Evolutionary conservation across 2,797 vertebrate genomes (phyloP).

Genomic region (Labeo calbasu): DNA sequence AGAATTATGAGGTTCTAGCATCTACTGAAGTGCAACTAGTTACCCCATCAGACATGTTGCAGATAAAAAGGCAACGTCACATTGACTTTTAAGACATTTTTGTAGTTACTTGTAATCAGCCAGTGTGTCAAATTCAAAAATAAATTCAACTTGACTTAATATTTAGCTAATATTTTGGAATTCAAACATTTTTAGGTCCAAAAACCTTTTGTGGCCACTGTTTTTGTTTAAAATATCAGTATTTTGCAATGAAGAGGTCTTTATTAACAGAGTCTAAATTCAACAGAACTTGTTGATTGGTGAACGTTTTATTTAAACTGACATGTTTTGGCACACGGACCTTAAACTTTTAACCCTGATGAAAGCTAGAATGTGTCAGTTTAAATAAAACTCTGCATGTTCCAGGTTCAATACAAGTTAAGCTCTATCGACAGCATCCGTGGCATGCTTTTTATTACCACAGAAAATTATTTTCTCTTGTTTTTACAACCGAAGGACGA

Average conservation of each 20-base stretch:
- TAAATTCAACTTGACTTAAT: neutral
- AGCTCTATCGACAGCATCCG: neutral
- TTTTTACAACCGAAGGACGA: neutral
- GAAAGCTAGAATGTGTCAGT: constrained; percentile 12
- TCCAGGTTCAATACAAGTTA: constrained; percentile 10
- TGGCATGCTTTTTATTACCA: constrained; percentile 20
- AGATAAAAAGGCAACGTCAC: too few relatives aligned
- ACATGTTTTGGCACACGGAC: constrained; percentile 21
- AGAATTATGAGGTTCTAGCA: neutral
- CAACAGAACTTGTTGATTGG: neutral
- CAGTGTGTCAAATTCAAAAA: neutral
- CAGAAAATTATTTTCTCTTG: neutral
- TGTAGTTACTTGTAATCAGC: neutral
- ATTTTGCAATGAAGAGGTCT: neutral
- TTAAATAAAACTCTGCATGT: constrained; percentile 8
- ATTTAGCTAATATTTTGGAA: neutral
- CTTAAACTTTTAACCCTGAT: constrained; percentile 1
- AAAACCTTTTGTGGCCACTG: neutral
- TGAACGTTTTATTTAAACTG: constrained; percentile 11
- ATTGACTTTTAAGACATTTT: too few relatives aligned
- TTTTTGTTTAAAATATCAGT: neutral
- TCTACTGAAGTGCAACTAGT: too few relatives aligned
- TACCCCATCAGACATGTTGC: too few relatives aligned
- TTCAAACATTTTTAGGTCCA: neutral
- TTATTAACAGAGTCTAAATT: neutral